Conservation (phyloP, 2,888 invertebrate genomes). For the Thysanoteuthis rhombus region DNA sequence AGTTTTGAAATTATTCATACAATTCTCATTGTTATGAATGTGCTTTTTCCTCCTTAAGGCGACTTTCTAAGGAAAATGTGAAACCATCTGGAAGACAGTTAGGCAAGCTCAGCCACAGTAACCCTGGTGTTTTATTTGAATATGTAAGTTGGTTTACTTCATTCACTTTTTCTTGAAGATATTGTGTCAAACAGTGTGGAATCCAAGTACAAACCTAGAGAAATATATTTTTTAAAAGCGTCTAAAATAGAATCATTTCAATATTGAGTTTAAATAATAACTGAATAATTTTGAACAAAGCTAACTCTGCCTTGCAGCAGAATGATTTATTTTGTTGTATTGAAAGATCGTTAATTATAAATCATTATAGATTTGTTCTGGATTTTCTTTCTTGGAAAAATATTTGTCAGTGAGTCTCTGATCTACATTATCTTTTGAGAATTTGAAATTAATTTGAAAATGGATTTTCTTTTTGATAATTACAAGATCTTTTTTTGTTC, state of each 20-base stretch:
- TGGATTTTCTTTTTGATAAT: background rate
- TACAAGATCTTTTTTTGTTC: background rate
- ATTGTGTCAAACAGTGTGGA: background rate
- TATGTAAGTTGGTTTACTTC: constrained; percentile 78
- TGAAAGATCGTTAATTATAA: no score
- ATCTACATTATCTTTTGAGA: background rate
- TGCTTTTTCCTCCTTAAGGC: constrained; percentile 55
- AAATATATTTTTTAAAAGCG: background rate
- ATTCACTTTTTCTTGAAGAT: background rate
- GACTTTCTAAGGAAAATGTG: constrained; percentile 94
- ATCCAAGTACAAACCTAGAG: background rate
- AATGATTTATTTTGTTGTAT: background rate
- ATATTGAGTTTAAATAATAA: background rate
- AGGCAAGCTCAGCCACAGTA: constrained; percentile 95
- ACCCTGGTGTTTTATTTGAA: constrained; percentile 94
- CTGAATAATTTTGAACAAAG: background rate
- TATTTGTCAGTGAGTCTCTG: background rate
- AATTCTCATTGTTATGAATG: background rate
- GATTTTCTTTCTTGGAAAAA: background rate
- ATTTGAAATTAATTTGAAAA: background rate
- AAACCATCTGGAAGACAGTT: constrained; percentile 95
- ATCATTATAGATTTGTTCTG: background rate
- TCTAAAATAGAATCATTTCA: background rate
- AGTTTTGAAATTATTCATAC: background rate
- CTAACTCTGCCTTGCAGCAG: background rate